These are phyloP conservation scores for Drosophila paulistorum DNA, from an alignment of 1,140 invertebrate species.

Conservation along the genomic window DNA sequence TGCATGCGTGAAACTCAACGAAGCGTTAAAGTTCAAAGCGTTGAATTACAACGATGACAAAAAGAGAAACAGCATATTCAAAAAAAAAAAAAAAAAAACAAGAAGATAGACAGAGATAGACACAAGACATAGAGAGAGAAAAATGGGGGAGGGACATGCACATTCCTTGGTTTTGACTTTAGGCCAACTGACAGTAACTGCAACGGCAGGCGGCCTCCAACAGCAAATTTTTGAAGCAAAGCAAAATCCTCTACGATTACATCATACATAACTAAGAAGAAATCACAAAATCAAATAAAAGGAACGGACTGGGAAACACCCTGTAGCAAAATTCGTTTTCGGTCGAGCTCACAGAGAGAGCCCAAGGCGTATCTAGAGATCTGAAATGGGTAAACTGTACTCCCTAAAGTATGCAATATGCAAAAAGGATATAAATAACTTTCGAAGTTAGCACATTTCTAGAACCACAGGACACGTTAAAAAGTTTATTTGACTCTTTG, in stretches of 20 bases:
- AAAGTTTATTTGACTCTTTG: too few relatives aligned
- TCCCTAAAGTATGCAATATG: too few relatives aligned
- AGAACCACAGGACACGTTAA: too few relatives aligned
- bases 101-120: slow-evolving; percentile 19
- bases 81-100: not conserved
- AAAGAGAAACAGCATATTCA: slow-evolving; percentile 12
- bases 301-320: not conserved
- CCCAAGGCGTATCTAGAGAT: too few relatives aligned
- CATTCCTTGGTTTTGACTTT: slow-evolving; percentile 72
- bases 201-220: slow-evolving; percentile 6
- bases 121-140: not conserved
- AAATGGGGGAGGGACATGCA: not conserved
- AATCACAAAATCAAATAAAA: not conserved
- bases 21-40: slow-evolving; percentile 81
- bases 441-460: too few relatives aligned
- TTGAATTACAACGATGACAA: slow-evolving; percentile 66
- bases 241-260: slow-evolving; percentile 9
- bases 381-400: too few relatives aligned
- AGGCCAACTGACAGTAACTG: slow-evolving; percentile 23
- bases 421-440: too few relatives aligned
- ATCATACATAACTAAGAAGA: slow-evolving; percentile 6
- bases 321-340: not conserved
- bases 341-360: too few relatives aligned
- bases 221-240: not conserved
- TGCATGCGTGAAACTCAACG: slow-evolving; percentile 79